A percentile compares a stretch with the other conserved stretches of the same genome.
Evolutionary conservation across 1,140 invertebrate species (phyloP).

Genomic region (Euschistus heros): DNA sequence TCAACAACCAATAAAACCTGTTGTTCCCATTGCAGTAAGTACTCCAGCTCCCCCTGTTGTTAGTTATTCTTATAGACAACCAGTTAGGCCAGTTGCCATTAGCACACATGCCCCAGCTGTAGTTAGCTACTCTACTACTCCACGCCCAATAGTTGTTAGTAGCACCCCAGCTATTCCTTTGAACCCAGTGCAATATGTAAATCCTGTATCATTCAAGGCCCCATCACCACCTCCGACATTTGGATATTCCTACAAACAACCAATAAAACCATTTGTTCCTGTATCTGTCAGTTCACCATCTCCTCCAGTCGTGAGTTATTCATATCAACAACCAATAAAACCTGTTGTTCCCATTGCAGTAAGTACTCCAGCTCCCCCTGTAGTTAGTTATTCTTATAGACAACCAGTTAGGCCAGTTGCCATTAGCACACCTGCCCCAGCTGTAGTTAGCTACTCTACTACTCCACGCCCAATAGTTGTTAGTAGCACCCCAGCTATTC

Average conservation of each 20-base stretch:
- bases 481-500: background rate
- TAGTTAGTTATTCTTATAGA: conserved; percentile 21
- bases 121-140: conserved; percentile 22
- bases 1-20: background rate
- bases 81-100: background rate
- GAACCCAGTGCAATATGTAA: conserved; percentile 22
- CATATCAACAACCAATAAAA: conserved; percentile 5
- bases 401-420: background rate
- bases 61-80: conserved; percentile 15
- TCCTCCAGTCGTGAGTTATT: conserved; percentile 17
- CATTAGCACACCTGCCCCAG: background rate
- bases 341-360: background rate
- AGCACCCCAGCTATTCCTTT: background rate
- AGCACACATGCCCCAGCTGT: conserved; percentile 18
- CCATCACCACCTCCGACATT: conserved; percentile 13
- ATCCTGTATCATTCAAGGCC: background rate
- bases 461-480: conserved; percentile 1
- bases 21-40: background rate
- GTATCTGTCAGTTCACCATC: conserved; percentile 9
- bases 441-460: no score
- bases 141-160: conserved; percentile 9
- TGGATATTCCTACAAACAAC: conserved; percentile 25
- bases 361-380: conserved; percentile 19
- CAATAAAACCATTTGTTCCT: background rate
- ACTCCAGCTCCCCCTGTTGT: background rate